phyloP scores from a whole-genome alignment of 2,888 invertebrate species.

The Melanostoma mellinum region DNA sequence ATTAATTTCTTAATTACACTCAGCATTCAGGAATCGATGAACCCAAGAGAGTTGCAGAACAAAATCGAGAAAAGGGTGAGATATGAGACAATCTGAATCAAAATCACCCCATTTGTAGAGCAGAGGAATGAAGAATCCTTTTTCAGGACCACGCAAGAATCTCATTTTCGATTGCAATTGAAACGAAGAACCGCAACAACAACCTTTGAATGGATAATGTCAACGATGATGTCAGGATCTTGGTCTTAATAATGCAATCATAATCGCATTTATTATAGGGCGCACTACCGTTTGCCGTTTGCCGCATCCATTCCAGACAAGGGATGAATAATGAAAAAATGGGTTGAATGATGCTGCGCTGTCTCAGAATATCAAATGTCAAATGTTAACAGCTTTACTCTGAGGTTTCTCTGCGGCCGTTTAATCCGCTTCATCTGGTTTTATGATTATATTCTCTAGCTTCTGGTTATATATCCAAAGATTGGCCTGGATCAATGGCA shows the following conservation, averaged over 20 bases:
- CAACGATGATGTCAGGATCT: conserved; percentile 66
- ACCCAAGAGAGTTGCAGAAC: conserved; percentile 1
- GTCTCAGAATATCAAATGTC: conserved; percentile 69
- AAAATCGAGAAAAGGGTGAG: conserved; percentile 27
- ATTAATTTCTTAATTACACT: conserved; percentile 68
- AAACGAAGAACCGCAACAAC: conserved; percentile 4
- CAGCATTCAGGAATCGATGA: conserved; percentile 56
- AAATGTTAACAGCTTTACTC: conserved; percentile 67
- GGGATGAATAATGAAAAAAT: conserved; percentile 29
- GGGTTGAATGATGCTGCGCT: conserved; percentile 55
- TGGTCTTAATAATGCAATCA: conserved; percentile 70
- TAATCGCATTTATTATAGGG: conserved; percentile 67
- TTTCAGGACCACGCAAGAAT: conserved; percentile 46
- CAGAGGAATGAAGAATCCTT: conserved; percentile 60
- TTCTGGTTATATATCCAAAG: conserved; percentile 55
- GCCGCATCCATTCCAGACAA: conserved; percentile 19
- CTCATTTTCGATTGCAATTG: conserved; percentile 62
- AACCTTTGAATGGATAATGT: conserved; percentile 40
- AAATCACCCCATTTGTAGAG: conserved; percentile 39
- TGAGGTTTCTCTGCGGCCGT: conserved; percentile 39
- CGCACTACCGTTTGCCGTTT: conserved; percentile 24
- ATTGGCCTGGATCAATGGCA: conserved; percentile 67
- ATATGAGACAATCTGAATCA: not conserved
- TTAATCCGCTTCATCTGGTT: conserved; percentile 62
- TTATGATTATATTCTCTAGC: conserved; percentile 70